Evolutionary conservation across 92 coral and sea anemone species (phyloP).

Genomic region (Bergia puertoricense): DNA sequence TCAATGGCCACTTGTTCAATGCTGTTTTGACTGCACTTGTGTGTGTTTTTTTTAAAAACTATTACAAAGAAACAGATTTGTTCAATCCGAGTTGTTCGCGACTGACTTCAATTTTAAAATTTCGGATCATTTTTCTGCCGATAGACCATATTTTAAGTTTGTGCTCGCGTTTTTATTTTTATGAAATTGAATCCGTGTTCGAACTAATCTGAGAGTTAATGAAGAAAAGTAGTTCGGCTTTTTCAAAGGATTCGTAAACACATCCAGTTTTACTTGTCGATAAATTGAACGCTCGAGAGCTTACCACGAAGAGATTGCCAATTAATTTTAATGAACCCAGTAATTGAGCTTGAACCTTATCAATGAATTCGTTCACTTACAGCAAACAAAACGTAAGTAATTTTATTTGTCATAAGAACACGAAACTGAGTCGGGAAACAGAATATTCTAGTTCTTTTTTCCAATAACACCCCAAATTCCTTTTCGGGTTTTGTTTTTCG

Average conservation of each 20-base stretch:
- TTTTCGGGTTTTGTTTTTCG: background rate
- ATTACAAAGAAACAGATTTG: background rate
- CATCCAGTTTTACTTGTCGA: slow-evolving; percentile 1
- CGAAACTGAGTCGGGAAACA: background rate
- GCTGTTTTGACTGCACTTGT: background rate
- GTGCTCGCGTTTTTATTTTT: background rate
- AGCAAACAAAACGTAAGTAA: slow-evolving; percentile 2
- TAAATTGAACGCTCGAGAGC: background rate
- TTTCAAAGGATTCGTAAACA: slow-evolving; percentile 20
- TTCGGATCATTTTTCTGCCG: background rate
- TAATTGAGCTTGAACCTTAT: slow-evolving; percentile 7
- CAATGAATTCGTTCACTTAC: slow-evolving; percentile 3
- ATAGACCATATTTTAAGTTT: background rate
- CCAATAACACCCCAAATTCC: background rate
- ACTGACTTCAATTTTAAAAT: background rate
- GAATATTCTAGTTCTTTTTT: background rate
- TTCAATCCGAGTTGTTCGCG: background rate
- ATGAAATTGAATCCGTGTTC: background rate
- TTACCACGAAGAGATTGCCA: slow-evolving; percentile 17
- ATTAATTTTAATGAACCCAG: slow-evolving; percentile 17
- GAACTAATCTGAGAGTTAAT: background rate
- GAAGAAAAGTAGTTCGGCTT: background rate
- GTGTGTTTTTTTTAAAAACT: background rate
- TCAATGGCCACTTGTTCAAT: background rate
- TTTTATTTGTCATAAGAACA: background rate